Evolutionary conservation across 1,140 invertebrate species (phyloP).

Genomic region (Brachionus sp.): DNA sequence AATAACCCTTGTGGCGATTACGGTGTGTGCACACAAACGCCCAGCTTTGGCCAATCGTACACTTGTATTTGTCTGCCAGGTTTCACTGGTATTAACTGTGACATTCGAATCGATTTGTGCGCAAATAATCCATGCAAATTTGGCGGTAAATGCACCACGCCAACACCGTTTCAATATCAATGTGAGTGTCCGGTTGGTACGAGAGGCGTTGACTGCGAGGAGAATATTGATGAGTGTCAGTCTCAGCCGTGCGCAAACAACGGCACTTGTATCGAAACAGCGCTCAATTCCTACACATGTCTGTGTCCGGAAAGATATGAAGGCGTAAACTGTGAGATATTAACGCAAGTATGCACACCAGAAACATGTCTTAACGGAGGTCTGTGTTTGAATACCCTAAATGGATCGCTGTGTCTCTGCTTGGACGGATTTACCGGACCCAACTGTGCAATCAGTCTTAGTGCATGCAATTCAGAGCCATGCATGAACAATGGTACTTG

Average conservation of each 20-base stretch:
- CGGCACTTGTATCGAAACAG: constrained; percentile 46
- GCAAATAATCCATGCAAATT: constrained; percentile 28
- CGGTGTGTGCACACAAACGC: constrained; percentile 47
- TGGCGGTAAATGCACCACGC: constrained; percentile 37
- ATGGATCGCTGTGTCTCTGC: neutral
- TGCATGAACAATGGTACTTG: constrained; percentile 89
- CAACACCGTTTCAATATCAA: neutral
- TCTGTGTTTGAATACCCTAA: neutral
- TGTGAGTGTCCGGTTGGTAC: constrained; percentile 29
- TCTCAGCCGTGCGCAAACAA: neutral
- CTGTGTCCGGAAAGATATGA: constrained; percentile 61
- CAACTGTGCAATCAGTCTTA: neutral
- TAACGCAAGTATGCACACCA: neutral
- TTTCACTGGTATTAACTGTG: constrained; percentile 50
- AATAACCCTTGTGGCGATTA: constrained; percentile 48
- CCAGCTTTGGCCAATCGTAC: neutral
- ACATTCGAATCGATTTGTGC: constrained; percentile 18
- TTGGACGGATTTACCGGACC: neutral
- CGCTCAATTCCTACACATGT: constrained; percentile 64
- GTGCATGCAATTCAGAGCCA: constrained; percentile 53
- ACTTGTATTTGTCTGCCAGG: constrained; percentile 51
- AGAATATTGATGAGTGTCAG: neutral
- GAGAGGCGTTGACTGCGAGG: constrained; percentile 47
- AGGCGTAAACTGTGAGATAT: constrained; percentile 34
- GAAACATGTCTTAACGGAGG: constrained; percentile 16